Percentiles rank a stretch among this genome's conserved stretches.
These are phyloP conservation scores for Psittacula echo DNA, from an alignment of 2,797 vertebrate species.

Conservation along the genomic window DNA sequence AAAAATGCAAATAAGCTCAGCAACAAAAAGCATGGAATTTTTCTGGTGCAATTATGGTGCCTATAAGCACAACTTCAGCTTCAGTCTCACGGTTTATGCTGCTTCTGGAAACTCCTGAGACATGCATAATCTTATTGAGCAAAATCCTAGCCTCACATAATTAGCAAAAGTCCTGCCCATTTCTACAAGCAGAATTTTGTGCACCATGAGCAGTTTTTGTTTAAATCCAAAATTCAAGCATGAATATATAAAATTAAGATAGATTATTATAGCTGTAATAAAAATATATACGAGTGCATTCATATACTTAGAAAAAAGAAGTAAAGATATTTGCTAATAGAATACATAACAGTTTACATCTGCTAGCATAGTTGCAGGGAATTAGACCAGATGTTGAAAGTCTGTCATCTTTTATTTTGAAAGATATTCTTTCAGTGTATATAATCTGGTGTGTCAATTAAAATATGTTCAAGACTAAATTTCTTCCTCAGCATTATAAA, in stretches of 20 bases:
- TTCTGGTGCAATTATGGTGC: constrained; percentile 13
- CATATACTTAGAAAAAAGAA: constrained; percentile 37
- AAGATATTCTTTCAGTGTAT: constrained; percentile 40
- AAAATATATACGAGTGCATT: constrained; percentile 36
- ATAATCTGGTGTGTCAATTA: constrained; percentile 66
- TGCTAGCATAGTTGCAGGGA: constrained; percentile 53
- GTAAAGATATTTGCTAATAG: constrained; percentile 54
- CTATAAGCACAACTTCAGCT: constrained; percentile 4
- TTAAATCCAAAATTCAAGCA: constrained; percentile 35
- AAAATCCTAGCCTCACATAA: constrained; percentile 13
- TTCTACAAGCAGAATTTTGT: not conserved
- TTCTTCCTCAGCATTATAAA: constrained; percentile 49
- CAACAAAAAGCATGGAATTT: not conserved
- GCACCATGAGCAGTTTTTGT: constrained; percentile 26
- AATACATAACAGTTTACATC: constrained; percentile 56
- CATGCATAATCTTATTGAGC: not conserved
- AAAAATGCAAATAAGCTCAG: constrained; percentile 41
- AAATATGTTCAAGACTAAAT: constrained; percentile 58
- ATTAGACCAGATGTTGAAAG: constrained; percentile 63
- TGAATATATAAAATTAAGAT: constrained; percentile 26
- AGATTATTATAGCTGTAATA: constrained; percentile 40
- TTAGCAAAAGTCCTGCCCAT: not conserved
- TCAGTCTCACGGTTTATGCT: not conserved
- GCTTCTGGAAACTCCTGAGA: constrained; percentile 35
- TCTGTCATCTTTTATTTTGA: constrained; percentile 68